Evolutionary conservation across 2,113 vertebrate genomes (phyloP), one percentile per base, ranked within the genome.

Genomic region (Bujurquina vittata): DNA sequence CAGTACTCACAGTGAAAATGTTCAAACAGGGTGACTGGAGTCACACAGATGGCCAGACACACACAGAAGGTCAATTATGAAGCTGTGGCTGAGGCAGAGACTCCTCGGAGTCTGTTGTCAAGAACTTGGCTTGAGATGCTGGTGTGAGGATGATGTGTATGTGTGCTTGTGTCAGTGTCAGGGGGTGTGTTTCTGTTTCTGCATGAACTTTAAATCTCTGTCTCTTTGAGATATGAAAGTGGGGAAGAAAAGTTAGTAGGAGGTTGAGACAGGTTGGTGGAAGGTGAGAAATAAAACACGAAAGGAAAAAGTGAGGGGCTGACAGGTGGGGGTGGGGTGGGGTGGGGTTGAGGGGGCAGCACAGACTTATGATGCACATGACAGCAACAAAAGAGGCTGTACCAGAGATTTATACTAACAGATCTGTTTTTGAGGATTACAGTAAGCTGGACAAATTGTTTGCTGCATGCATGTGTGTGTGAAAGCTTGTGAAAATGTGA

Each of bases 11-110:
- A n/a, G 65, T 15, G 31, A 83, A 90, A 83, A 84, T 63, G 80
- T 85, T 85, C 63, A 88, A 86, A 91, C 74, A 26, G 77, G 75
- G 84, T 37, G 65, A 46, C 35, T 65, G 56, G 62, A 90, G 81
- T 86, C 80, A 69, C 81, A 84, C 87, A 93, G 87, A 92, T 89
- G 90, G 84, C 82, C 43, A 69, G 59, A 87, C 87, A 77, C 84
- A 85, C 72, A 91, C 90, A 93, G 87, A 85, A 90, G 89, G 89
- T 91, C 85, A 91, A 81, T 89, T 91, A 91, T 88, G 84, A 85
- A 87, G 88, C 88, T 80, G 84, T 83, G 89, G 87, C 88, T 86
- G 88, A 92, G 90, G 86, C 84, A 83, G 86, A 93, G 88, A 89
- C 92, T 83, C 78, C 88, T 84, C 60, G 84, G 85, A 91, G 91